Conservation (phyloP, 2,797 vertebrate genomes). For the Myiotriccus ornatus region DNA sequence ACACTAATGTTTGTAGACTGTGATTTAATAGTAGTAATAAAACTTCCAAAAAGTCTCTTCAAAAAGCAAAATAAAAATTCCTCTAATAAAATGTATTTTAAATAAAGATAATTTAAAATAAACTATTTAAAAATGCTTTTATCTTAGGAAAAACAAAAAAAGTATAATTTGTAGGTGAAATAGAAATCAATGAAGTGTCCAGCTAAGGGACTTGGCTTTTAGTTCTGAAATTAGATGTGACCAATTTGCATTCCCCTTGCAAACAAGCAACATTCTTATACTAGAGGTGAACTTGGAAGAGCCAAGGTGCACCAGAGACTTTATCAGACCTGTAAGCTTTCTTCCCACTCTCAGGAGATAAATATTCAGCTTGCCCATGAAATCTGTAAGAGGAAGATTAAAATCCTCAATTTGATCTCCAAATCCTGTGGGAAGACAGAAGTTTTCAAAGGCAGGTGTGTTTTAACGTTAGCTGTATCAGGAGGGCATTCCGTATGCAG, state of each 20-base stretch:
- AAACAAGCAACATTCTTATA: not conserved
- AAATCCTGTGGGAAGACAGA: not conserved
- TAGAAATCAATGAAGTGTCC: not conserved
- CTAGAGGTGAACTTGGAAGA: not conserved
- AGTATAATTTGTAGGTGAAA: not conserved
- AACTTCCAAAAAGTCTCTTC: not conserved
- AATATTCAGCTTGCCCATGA: not conserved
- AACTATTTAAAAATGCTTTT: not conserved
- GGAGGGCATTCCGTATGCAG: rapidly evolving
- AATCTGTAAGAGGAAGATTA: not conserved
- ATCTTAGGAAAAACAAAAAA: not conserved
- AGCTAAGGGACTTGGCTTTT: not conserved
- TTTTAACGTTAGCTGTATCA: not conserved
- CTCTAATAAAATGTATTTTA: not conserved
- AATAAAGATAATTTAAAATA: not conserved
- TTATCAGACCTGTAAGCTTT: not conserved
- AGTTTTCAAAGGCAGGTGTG: not conserved
- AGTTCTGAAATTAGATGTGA: not conserved
- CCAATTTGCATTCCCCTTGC: not conserved
- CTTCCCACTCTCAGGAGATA: not conserved
- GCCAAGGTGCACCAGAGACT: not conserved
- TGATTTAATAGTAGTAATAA: not conserved
- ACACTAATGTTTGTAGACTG: not conserved
- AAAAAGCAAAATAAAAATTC: not conserved
- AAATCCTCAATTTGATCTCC: not conserved